phyloP scores from a whole-genome alignment of 2,888 invertebrate species.

The Diarsia brunnea region DNA sequence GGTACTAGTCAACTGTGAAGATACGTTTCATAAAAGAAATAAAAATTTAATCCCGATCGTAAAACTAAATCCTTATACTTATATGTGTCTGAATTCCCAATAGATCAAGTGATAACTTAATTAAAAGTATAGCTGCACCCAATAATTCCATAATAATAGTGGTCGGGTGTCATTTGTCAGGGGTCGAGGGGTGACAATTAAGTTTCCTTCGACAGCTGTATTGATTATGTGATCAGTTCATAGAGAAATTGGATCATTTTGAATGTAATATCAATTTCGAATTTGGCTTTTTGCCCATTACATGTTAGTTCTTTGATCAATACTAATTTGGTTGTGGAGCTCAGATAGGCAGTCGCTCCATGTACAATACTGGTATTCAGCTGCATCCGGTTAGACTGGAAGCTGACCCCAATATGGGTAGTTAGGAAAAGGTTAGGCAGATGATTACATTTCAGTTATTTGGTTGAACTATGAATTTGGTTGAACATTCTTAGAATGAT shows the following conservation, averaged over 20 bases:
- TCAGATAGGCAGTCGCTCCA: too few species aligned
- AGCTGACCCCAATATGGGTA: too few species aligned
- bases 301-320: background rate
- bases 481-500: background rate
- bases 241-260: slow-evolving; percentile 44
- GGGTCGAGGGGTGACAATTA: slow-evolving; percentile 72
- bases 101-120: slow-evolving; percentile 52
- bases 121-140: slow-evolving; percentile 62
- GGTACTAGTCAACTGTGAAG: too few species aligned
- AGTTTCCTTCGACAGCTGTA: slow-evolving; percentile 73
- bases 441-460: background rate
- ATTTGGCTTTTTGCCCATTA: background rate
- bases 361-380: too few species aligned
- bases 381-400: too few species aligned
- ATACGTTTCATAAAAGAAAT: too few species aligned
- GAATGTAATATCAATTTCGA: slow-evolving; percentile 18
- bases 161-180: slow-evolving; percentile 64
- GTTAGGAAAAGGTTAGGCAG: too few species aligned
- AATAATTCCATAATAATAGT: slow-evolving; percentile 62
- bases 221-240: slow-evolving; percentile 71
- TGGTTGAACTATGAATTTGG: background rate
- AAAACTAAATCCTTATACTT: background rate
- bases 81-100: slow-evolving; percentile 35
- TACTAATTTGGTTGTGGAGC: too few species aligned
- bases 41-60: background rate